Base-by-base conservation (phyloP, 1,140 invertebrate genomes). In the Brachystomella parvula region DNA sequence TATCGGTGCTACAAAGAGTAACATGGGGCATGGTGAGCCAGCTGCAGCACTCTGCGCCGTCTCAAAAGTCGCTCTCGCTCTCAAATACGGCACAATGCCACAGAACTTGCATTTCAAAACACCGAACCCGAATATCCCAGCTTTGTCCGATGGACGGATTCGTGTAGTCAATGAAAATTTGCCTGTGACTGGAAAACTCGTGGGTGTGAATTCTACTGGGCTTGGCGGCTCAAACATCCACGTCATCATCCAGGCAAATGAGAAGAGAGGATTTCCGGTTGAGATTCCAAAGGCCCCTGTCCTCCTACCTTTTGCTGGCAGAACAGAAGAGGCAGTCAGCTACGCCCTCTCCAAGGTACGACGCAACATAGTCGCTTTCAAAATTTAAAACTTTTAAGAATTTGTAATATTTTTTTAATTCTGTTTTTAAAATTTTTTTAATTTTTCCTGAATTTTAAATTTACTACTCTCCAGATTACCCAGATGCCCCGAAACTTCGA, bases 151-250 rank as follows among this genome's bases (percentile, higher is more conserved):
- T 76, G 95, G 94, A 0, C 80, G 87, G 35, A 81, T 98, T 1
- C 85, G 91, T 81, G 60, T 62, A 15, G 89, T 97, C 2, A 82
- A 87, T 68, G 83, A 87, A 75, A 84, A 87, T 65, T 86, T 83
- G 57, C 83, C 84, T 19, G 94, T 89, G 86, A 86, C 88, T 39
- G 92, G 92, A 21, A 90, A 90, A 17, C 79, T 91, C 24, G 85
- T 91, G 35, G 94, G 85, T 3, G 75, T 98, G 1, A 98, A 97
- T 78, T 96, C 92, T 1, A 98, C 98, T 78, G 96, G 96, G 21
- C 97, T 98, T 80, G 96, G 95, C 64, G 96, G 96, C 57, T 90
- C 94, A 28, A 98, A 98, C 80, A 93, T 90, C 19, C 94, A 98
- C 78, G 79, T 92, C 0, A 80, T 98, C 61, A 79, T 98, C 0